Evolutionary conservation across 2,797 vertebrate species (phyloP), one percentile per base, ranked within the genome.

Genomic region (Benthosema pterotum): DNA sequence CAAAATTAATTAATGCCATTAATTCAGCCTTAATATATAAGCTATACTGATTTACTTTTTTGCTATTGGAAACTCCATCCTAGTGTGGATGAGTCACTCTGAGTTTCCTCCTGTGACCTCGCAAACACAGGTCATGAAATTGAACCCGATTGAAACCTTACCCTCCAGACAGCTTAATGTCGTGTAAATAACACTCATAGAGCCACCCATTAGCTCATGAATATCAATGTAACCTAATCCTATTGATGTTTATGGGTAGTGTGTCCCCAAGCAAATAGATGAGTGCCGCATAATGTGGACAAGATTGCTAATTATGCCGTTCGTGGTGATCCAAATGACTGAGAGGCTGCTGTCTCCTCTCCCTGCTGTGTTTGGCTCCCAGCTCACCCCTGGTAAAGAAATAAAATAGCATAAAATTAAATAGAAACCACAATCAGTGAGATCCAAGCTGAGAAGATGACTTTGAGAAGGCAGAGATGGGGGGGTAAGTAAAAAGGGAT

Each of bases 181-280:
- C 51, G 80, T 89, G 86, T 89, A 92, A 91, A 92, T 88, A 89
- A 75, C 83, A 83, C 72, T 80, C 72, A 84, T 78, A 78, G 69
- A 66, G 72, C 65, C 77, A 79, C 69, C 82, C 76, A 85, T 89
- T 87, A 83, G 71, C 81, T 89, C 84, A 90, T 92, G 87, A 90
- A 93, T 93, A 89, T 90, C 85, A 88, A 91, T 91, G 87, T 72
- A 74, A 83, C 73, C 77, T 90, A 91, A 91, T 92, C 86, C 89
- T 87, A 83, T 86, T 85, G 84, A 88, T 91, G 87, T 91, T 87
- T 90, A 84, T 83, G n/a, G n/a, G 86, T 88, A 88, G 82, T 64
- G 59, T 82, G 81, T 84, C 82, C 78, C 79, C 65, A 65, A 70
- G 71, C 83, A 84, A 88, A 86, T 69, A 86, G 78, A 87, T 19